Evolutionary conservation across 2,888 invertebrate genomes (phyloP).

Genomic region (Sepioteuthis lessoniana): DNA sequence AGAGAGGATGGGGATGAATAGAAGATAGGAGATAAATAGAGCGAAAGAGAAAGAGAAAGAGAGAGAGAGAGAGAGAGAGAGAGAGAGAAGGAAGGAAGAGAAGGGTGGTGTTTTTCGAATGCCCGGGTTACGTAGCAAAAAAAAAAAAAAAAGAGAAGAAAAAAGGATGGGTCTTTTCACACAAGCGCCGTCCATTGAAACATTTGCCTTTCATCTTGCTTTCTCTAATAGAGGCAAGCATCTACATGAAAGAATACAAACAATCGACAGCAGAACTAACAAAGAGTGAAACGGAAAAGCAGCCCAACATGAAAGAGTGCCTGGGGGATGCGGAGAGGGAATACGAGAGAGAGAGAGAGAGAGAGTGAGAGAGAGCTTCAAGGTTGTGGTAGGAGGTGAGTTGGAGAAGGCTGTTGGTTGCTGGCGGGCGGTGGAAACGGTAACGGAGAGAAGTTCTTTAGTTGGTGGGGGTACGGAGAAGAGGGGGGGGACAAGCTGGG

Average conservation of each 20-base stretch:
- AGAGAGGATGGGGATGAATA: too few species aligned
- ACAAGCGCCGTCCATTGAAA: background rate
- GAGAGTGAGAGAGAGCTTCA: too few species aligned
- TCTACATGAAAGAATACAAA: background rate
- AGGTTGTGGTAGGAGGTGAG: too few species aligned
- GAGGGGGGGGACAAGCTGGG: too few species aligned
- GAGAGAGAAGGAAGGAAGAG: background rate
- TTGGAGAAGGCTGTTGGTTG: background rate
- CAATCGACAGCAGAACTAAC: background rate
- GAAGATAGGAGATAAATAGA: too few species aligned
- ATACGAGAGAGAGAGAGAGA: too few species aligned
- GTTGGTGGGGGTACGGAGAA: background rate
- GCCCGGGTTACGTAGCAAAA: background rate
- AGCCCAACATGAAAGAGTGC: background rate
- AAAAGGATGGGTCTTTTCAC: background rate
- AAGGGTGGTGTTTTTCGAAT: background rate
- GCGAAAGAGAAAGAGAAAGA: too few species aligned
- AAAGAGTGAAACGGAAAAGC: slow-evolving; percentile 8
- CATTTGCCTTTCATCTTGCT: background rate
- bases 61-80: too few species aligned
- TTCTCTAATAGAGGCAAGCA: slow-evolving; percentile 14
- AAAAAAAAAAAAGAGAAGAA: too few species aligned
- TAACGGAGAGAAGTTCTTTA: background rate
- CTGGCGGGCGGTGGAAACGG: background rate
- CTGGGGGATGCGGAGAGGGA: background rate